Base-by-base conservation (phyloP, 2,888 invertebrate genomes). In the Ennomos quercinarius region DNA sequence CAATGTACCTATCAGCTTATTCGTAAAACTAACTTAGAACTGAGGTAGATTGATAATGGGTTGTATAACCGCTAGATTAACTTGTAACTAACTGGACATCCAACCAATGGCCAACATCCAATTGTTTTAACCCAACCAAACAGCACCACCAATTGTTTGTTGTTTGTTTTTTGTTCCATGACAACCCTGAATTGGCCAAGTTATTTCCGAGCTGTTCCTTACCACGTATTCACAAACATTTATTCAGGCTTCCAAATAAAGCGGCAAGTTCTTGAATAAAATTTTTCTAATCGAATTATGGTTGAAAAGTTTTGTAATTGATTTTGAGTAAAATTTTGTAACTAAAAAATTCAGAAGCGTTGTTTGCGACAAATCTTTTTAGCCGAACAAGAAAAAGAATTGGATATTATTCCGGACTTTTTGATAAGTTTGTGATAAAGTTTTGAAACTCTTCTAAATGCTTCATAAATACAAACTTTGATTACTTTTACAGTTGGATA, bases 251-350 rank as follows among this genome's bases (percentile, higher is more conserved):
- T 38, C 35, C 37, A 46, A 57, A 52, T 17, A 47, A 46, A 51
- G 46, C 41, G 38, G 10, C 8, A 47, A 57, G 41, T 52, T 52
- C 35, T 35, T 34, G 57, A 51, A 57, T 47, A 57, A 51, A 27
- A 38, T 38, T 42, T 42, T 47, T 39, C 13, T 45, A 57, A 57
- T 57, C 43, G 45, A 57, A 17, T 51, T 57, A 57, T 42, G 17
- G 12, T 13, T 36, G 34, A 11, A 51, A 57, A 57, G 46, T 57
- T 52, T 9, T 10, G 10, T 57, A 51, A 57, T 47, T 50, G 56
- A 45, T 57, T 57, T 57, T 42, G 13, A 11, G 38, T 27, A 35
- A 57, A 57, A 47, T 50, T n/a, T n/a, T 49, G 12, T 44, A 17
- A 47, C 34, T 39, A 11, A 38, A 45, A 42, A 10, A 43, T 51